These are phyloP conservation scores for Meloidogyne exigua DNA, from an alignment of 1,140 invertebrate species.

Conservation along the genomic window DNA sequence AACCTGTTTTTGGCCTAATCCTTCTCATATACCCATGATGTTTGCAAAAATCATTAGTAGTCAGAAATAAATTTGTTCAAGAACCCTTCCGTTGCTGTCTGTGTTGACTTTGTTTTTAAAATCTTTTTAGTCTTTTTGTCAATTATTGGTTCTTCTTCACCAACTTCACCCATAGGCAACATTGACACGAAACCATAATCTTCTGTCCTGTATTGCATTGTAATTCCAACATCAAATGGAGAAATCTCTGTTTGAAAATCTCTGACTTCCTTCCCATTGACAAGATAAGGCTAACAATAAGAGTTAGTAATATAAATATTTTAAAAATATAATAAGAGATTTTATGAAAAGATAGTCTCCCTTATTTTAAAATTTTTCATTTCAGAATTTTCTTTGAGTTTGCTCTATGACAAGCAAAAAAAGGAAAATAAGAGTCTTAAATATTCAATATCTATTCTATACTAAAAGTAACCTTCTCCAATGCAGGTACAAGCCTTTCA, in stretches of 20 bases:
- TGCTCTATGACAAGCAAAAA: too few relatives aligned
- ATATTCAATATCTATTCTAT: too few relatives aligned
- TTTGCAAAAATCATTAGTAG: background rate
- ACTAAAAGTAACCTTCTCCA: too few relatives aligned
- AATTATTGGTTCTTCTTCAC: background rate
- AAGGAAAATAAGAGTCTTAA: too few relatives aligned
- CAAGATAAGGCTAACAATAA: background rate
- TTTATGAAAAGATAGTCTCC: too few relatives aligned
- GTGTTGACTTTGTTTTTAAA: background rate
- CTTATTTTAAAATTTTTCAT: too few relatives aligned
- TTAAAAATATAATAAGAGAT: too few relatives aligned
- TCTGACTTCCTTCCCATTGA: background rate
- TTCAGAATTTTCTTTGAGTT: too few relatives aligned
- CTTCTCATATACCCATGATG: too few relatives aligned
- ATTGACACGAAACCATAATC: background rate
- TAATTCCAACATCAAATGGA: background rate
- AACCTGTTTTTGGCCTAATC: too few relatives aligned
- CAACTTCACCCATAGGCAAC: background rate
- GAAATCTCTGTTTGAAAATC: background rate
- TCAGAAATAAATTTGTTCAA: background rate
- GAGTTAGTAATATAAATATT: background rate
- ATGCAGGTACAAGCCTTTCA: background rate
- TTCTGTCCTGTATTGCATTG: background rate
- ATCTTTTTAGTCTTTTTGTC: background rate
- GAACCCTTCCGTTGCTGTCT: background rate